These are phyloP conservation scores for Theropithecus gelada DNA, from an alignment of 2,113 vertebrate species.

Conservation along the genomic window DNA sequence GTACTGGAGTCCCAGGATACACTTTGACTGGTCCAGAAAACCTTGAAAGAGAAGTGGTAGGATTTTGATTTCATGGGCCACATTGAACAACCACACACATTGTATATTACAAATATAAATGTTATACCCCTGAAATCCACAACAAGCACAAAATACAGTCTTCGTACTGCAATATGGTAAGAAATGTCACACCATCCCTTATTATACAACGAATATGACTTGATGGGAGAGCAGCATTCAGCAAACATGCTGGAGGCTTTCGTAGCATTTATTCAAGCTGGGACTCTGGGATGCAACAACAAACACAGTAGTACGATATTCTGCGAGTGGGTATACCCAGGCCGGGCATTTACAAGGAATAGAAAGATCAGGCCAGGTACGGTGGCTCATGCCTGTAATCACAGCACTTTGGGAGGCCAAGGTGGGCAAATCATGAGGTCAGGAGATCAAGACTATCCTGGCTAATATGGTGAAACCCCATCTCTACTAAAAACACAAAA, in stretches of 20 bases:
- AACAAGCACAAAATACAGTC: not conserved
- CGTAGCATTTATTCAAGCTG: not conserved
- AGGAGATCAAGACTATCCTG: too few relatives aligned
- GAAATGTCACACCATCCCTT: not conserved
- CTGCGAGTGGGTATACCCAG: not conserved
- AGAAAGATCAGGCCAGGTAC: not conserved
- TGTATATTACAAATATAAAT: not conserved
- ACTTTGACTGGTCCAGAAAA: not conserved
- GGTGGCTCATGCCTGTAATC: too few relatives aligned
- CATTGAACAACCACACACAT: fast-evolving
- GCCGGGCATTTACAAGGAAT: not conserved
- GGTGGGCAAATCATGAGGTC: too few relatives aligned
- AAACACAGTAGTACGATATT: not conserved
- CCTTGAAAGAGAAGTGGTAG: not conserved
- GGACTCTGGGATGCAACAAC: not conserved
- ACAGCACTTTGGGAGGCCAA: too few relatives aligned
- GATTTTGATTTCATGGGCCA: not conserved
- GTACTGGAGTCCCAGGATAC: not conserved
- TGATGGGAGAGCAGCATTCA: not conserved
- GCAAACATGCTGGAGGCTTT: not conserved
- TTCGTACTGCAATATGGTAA: not conserved
- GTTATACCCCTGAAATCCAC: not conserved
- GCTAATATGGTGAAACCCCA: too few relatives aligned
- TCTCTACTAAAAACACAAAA: too few relatives aligned
- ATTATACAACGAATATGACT: not conserved